Evolutionary conservation across 2,113 vertebrate species (phyloP), one percentile per base, ranked within the genome.

Genomic region (Chaetops frenatus): DNA sequence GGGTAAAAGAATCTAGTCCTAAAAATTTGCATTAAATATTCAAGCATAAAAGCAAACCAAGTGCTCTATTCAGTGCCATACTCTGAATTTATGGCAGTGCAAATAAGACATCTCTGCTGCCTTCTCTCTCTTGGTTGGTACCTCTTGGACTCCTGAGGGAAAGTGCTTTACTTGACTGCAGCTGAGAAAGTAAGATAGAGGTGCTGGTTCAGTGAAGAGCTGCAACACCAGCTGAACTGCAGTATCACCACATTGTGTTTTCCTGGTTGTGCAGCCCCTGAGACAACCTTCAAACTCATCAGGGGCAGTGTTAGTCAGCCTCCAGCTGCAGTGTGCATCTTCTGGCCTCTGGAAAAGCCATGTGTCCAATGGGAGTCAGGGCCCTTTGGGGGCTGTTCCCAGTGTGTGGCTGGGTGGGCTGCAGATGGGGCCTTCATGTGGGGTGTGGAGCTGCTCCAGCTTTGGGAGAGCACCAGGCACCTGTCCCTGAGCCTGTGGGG

Each of bases 381-480:
- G 29, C 11, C 14, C 24, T 28, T 40, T 0, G 1, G 29, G 31
- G 25, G 11, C 17, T 28, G 29, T 9, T 38, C 38, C 38, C 38
- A 11, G 38, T 10, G 38, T 11, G 38, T 38, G 38, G 9, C 38
- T 38, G 38, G 38, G 38, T 38, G 38, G 38, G 38, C 17, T 28
- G 29, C 10, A 16, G 1, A 5, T 7, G 3, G 6, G 2, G 15
- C 24, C 13, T 64, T 44, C 5, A 1, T 21, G 12, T 22, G 14
- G 29, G 24, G 6, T 18, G 16, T 22, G 29, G 38, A 17, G 38
- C 44, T 64, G 62, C 12, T 33, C 22, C 23, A 11, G n/a, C 15
- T 23, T 11, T 11, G 38, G 38, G 38, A 38, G 38, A 38, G 38
- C 38, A 38, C 38, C 38, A 38, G 38, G 38, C 38, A 11, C 38